phyloP scores from a whole-genome alignment of 1,140 invertebrate species.

The Paracyclopina nana region DNA sequence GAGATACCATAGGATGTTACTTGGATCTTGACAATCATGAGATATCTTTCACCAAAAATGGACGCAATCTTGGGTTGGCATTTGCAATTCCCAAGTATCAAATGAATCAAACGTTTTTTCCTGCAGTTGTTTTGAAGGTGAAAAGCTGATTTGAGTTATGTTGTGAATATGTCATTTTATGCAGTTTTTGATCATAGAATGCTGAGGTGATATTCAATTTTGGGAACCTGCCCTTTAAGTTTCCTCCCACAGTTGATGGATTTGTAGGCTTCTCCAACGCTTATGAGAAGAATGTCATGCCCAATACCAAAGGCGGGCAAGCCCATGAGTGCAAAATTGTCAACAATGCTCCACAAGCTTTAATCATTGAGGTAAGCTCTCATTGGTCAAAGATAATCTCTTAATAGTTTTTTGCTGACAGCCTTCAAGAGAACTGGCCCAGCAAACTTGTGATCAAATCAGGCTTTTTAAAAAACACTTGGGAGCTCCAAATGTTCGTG shows the following conservation, averaged over 20 bases:
- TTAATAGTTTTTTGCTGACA: too few species aligned
- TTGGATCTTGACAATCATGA: slow-evolving; percentile 62
- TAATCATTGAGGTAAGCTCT: slow-evolving; percentile 61
- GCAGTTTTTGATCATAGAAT: too few species aligned
- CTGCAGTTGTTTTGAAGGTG: slow-evolving; percentile 78
- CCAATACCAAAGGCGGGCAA: slow-evolving; percentile 34
- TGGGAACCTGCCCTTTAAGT: slow-evolving; percentile 65
- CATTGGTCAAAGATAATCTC: background rate
- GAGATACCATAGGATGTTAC: slow-evolving; percentile 80
- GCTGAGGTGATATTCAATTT: slow-evolving; percentile 94
- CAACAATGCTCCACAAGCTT: slow-evolving; percentile 71
- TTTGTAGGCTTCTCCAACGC: slow-evolving; percentile 46
- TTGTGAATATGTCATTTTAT: slow-evolving; percentile 7
- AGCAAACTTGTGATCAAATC: slow-evolving; percentile 82
- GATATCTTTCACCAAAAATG: slow-evolving; percentile 82
- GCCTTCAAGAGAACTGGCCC: slow-evolving; percentile 89
- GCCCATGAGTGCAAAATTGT: slow-evolving; percentile 24
- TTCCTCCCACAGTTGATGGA: slow-evolving; percentile 40
- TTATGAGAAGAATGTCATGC: slow-evolving; percentile 37
- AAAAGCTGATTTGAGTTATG: too few species aligned
- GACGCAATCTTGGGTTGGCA: slow-evolving; percentile 60
- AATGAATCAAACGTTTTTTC: slow-evolving; percentile 55
- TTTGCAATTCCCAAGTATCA: slow-evolving; percentile 57
- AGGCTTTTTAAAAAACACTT: slow-evolving; percentile 74
- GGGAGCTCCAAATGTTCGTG: slow-evolving; percentile 49